These are phyloP conservation scores for Platyscapa corneri DNA, from an alignment of 1,140 invertebrate species.

Conservation along the genomic window DNA sequence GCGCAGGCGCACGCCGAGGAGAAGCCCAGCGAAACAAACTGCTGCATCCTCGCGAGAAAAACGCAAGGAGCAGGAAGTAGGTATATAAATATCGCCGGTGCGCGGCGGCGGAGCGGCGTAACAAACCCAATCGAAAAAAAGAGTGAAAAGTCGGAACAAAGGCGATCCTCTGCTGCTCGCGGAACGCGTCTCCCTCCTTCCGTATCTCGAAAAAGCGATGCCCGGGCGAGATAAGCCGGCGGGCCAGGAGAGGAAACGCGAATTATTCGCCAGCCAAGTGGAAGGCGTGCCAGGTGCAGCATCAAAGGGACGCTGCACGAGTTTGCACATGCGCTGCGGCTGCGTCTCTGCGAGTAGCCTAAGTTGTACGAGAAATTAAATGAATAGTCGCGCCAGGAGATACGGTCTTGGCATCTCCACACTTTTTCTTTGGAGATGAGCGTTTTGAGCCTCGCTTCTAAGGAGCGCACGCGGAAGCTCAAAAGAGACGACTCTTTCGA, in stretches of 20 bases:
- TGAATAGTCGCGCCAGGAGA: conserved; percentile 17
- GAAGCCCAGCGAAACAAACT: not conserved
- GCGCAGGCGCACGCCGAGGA: not conserved
- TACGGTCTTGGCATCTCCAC: conserved; percentile 26
- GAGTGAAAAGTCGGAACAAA: conserved; percentile 36
- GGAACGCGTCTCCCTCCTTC: not conserved
- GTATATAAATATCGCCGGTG: conserved; percentile 12
- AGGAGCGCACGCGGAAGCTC: not conserved
- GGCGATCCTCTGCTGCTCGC: not conserved
- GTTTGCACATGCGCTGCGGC: conserved; percentile 23
- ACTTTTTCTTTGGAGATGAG: not conserved
- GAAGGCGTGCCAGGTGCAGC: conserved; percentile 37
- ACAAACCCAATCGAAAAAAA: not conserved
- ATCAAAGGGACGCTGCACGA: conserved; percentile 28
- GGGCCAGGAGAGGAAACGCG: not conserved
- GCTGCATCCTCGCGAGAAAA: not conserved
- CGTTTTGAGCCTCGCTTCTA: conserved; percentile 34
- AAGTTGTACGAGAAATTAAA: conserved; percentile 23
- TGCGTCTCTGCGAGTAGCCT: not conserved
- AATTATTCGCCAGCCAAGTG: conserved; percentile 8
- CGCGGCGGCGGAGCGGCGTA: not conserved
- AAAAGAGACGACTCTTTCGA: conserved; percentile 5
- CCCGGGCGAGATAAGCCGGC: conserved; percentile 10
- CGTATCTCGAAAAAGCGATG: conserved; percentile 20
- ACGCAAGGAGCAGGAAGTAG: not conserved